These are phyloP conservation scores for Coranthus polyacanthus DNA, from an alignment of 2,797 vertebrate species.

Conservation along the genomic window DNA sequence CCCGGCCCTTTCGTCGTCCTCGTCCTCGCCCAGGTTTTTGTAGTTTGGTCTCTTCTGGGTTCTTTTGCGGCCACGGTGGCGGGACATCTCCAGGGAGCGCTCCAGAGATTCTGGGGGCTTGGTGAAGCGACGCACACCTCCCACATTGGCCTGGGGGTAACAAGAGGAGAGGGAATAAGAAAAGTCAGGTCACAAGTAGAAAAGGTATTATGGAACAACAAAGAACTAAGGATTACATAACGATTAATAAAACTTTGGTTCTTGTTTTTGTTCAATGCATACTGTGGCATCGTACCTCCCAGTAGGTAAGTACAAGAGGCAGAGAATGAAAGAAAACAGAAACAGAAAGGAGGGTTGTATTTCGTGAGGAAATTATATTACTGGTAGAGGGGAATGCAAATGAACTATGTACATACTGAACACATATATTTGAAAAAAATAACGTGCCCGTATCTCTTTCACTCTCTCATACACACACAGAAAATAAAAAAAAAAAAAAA, in stretches of 20 bases:
- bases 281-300: neutral
- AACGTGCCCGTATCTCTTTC: constrained; percentile 8
- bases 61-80: constrained; percentile 92
- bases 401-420: neutral
- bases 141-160: constrained; percentile 84
- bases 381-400: neutral
- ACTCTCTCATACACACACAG: constrained; percentile 5
- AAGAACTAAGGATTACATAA: too few relatives aligned
- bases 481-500: too few relatives aligned
- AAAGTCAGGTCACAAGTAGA: too few relatives aligned
- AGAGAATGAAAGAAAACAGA: too few relatives aligned
- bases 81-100: constrained; percentile 95
- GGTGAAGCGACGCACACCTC: constrained; percentile 91
- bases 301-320: too few relatives aligned
- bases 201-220: neutral
- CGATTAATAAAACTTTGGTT: neutral
- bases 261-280: neutral
- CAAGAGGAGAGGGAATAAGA: neutral
- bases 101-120: constrained; percentile 95
- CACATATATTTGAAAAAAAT: too few relatives aligned
- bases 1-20: constrained; percentile 90
- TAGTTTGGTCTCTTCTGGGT: constrained; percentile 97
- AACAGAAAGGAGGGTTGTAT: neutral
- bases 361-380: constrained; percentile 4
- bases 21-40: constrained; percentile 97